A percentile compares a stretch with the other conserved stretches of the same genome.
Evolutionary conservation across 2,113 vertebrate species (phyloP).

Genomic region (Oceanodroma tethys): DNA sequence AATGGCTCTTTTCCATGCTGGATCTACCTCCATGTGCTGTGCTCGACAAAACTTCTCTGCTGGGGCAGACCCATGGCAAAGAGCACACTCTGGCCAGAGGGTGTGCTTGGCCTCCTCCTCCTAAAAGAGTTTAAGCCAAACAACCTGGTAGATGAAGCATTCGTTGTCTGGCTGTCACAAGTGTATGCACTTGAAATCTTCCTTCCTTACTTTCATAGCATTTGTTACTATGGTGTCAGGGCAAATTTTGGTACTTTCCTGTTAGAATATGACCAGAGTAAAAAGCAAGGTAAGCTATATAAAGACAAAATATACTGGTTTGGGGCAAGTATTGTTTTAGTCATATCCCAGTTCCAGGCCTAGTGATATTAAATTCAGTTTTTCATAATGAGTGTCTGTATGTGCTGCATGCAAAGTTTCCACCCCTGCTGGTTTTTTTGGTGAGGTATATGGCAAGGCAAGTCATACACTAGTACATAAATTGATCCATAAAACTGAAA

Average conservation of each 20-base stretch:
- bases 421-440: fast-evolving
- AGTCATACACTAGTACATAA: background rate
- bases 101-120: background rate
- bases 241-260: background rate
- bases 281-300: background rate
- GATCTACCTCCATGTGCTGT: fast-evolving
- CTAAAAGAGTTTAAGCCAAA: background rate
- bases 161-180: background rate
- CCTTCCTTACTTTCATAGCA: background rate
- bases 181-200: background rate
- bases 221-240: background rate
- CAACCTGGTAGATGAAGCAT: background rate
- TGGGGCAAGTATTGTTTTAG: background rate
- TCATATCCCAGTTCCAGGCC: background rate
- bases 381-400: background rate
- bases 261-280: background rate
- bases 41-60: background rate
- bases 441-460: background rate
- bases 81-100: background rate
- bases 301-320: background rate
- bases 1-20: fast-evolving
- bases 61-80: background rate
- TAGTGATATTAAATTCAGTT: background rate
- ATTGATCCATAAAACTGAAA: background rate
- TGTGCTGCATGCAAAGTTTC: background rate